Percentiles rank a stretch among this genome's conserved stretches.
These are phyloP conservation scores for Tachuris rubrigastra DNA, from an alignment of 2,113 vertebrate species.

Conservation along the genomic window DNA sequence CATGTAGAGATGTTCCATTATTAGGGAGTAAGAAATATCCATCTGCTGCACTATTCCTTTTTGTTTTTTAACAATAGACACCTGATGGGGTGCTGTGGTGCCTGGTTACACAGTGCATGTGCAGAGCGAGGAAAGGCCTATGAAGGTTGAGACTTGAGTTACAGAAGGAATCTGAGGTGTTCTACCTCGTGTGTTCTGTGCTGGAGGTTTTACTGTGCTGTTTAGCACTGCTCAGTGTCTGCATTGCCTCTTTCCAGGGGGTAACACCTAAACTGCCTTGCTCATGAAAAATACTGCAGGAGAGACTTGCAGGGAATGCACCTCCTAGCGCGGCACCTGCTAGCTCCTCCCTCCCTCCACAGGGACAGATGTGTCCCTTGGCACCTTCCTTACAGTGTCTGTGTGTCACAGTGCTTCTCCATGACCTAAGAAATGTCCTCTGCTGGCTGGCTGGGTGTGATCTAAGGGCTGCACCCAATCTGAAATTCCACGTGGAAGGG, in stretches of 20 bases:
- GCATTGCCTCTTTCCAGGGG: neutral
- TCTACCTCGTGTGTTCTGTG: neutral
- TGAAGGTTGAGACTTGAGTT: neutral
- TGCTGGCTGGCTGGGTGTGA: neutral
- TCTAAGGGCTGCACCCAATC: neutral
- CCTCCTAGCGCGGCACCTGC: neutral
- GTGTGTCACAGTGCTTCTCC: neutral
- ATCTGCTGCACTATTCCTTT: neutral
- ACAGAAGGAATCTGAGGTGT: neutral
- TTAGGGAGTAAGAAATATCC: constrained; percentile 3
- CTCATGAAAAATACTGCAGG: neutral
- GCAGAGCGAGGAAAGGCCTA: neutral
- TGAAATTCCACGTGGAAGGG: neutral
- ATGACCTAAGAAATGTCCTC: neutral
- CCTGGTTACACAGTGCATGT: neutral
- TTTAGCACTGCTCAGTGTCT: neutral
- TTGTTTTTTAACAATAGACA: neutral
- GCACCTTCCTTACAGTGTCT: neutral
- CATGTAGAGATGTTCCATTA: neutral
- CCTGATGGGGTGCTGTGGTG: neutral
- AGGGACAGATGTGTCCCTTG: neutral
- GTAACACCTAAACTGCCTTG: neutral
- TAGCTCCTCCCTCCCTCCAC: neutral
- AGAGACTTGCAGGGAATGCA: neutral
- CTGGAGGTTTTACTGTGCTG: neutral